Evolutionary conservation across 2,888 invertebrate genomes (phyloP).

Genomic region (Oasisia sp.): DNA sequence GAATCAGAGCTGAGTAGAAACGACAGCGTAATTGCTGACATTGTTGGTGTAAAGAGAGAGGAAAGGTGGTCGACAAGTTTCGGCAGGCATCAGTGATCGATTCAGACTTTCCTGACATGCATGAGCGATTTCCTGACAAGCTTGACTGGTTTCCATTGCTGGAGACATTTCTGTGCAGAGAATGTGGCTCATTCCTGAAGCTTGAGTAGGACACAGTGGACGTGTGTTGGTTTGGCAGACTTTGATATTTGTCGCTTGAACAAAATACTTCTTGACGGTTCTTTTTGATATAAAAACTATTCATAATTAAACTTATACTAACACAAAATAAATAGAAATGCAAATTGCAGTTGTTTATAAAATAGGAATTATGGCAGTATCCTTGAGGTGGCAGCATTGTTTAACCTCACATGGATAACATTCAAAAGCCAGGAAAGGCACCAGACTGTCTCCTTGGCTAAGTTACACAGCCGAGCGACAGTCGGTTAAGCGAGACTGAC

Average conservation of each 20-base stretch:
- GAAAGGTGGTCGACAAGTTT: background rate
- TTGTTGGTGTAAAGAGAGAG: background rate
- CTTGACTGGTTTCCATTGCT: background rate
- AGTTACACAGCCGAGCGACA: no score
- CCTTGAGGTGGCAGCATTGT: no score
- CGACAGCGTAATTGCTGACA: background rate
- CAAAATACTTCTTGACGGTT: background rate
- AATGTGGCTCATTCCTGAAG: background rate
- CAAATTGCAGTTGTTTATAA: no score
- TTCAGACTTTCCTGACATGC: background rate
- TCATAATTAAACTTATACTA: no score
- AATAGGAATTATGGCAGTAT: no score
- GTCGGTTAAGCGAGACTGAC: no score
- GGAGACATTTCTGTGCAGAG: background rate
- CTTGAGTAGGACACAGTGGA: background rate
- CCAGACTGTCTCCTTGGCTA: no score
- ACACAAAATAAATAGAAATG: no score
- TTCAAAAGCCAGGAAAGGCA: no score
- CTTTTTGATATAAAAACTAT: background rate
- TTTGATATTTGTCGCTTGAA: background rate
- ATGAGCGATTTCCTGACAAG: background rate
- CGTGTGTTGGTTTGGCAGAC: background rate
- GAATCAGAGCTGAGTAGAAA: background rate
- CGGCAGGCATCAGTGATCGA: background rate
- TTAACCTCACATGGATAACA: no score